A percentile compares a stretch with the other conserved stretches of the same genome.
phyloP scores from a whole-genome alignment of 2,888 invertebrate species.

The Calephelis perditalis region DNA sequence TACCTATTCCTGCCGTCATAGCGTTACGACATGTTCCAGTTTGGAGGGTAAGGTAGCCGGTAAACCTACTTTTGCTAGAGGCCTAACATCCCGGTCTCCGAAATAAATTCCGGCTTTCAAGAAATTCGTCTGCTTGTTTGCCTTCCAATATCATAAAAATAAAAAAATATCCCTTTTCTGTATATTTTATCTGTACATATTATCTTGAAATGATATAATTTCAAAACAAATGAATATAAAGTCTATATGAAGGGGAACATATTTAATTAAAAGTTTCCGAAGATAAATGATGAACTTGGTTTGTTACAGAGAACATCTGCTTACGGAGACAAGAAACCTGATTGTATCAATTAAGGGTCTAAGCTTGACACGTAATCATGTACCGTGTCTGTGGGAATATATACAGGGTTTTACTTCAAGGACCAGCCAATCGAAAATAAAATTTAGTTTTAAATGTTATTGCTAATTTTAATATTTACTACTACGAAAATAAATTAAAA shows the following conservation, averaged over 20 bases:
- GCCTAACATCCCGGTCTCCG: no score
- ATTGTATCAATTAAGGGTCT: background rate
- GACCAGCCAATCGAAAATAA: no score
- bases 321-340: background rate
- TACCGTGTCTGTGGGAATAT: background rate
- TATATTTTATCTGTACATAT: background rate
- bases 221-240: background rate
- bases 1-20: no score
- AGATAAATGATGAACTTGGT: conserved; percentile 2
- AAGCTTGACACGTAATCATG: background rate
- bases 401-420: no score
- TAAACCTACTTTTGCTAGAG: no score
- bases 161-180: background rate
- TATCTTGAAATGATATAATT: background rate
- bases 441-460: background rate
- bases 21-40: no score
- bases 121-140: no score
- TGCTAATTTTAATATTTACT: no score
- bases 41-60: no score
- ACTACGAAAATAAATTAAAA: no score
- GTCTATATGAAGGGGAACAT: background rate
- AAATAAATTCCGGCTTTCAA: no score
- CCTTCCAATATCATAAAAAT: no score
- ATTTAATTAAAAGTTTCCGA: background rate
- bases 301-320: background rate